Evolutionary conservation across 2,113 vertebrate species (phyloP).

Genomic region (Engystomops pustulosus): DNA sequence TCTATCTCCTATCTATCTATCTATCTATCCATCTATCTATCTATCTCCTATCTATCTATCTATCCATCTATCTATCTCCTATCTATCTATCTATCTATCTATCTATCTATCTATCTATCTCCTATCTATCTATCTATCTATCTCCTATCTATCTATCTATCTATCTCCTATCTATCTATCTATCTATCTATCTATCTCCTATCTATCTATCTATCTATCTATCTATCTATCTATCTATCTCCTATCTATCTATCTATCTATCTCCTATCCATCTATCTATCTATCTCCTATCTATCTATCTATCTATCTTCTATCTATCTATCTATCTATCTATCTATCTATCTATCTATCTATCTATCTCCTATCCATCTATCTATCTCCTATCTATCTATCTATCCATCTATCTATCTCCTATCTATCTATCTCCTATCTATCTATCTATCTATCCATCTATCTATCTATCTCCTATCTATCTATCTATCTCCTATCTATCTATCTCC

Average conservation of each 20-base stretch:
- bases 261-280: neutral
- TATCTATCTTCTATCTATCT: neutral
- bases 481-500: neutral
- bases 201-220: no score
- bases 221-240: constrained; percentile 11
- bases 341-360: no score
- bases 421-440: neutral
- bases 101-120: neutral
- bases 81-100: neutral
- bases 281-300: neutral
- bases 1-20: neutral
- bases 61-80: neutral
- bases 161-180: no score
- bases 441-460: no score
- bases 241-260: neutral
- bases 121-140: neutral
- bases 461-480: neutral
- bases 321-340: constrained; percentile 11
- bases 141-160: neutral
- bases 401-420: no score
- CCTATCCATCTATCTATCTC: no score
- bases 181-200: neutral
- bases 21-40: neutral
- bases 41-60: neutral
- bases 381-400: no score